A percentile compares a stretch with the other conserved stretches of the same genome.
Evolutionary conservation across 64 coral and sea anemone species (phyloP).

Genomic region (Pocillopora verrucosa): DNA sequence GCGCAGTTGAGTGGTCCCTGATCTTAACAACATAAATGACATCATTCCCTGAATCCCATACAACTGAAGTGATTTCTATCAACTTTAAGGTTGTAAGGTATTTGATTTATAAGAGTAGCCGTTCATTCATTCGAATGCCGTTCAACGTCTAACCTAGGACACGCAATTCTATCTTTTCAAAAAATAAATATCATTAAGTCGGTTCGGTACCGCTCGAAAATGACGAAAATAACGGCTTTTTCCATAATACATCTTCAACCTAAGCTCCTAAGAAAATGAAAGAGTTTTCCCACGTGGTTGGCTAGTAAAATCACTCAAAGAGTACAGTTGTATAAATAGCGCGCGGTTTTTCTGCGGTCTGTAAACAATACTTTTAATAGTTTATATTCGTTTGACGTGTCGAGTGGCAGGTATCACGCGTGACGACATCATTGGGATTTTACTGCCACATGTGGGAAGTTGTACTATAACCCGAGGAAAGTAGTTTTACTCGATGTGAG

Average conservation of each 20-base stretch:
- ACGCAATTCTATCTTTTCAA: no score
- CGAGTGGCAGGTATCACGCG: background rate
- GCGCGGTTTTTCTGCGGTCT: background rate
- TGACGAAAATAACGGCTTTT: background rate
- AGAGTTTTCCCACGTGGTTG: background rate
- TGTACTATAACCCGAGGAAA: background rate
- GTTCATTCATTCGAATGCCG: no score
- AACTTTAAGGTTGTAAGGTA: no score
- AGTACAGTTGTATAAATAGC: slow-evolving; percentile 31
- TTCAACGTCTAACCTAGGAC: no score
- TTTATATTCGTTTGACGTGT: background rate
- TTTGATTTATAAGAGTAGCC: no score
- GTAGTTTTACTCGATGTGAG: slow-evolving; percentile 31
- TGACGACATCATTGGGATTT: slow-evolving; percentile 6
- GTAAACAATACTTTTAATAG: background rate
- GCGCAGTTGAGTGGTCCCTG: no score
- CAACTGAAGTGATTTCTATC: no score
- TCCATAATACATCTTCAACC: background rate
- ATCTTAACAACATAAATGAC: no score
- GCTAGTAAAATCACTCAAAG: slow-evolving; percentile 24
- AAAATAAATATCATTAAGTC: no score
- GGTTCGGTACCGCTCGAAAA: background rate
- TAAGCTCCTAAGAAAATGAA: background rate
- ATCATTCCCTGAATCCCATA: no score
- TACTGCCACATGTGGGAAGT: background rate